Percentiles rank a stretch among this genome's conserved stretches.
These are phyloP conservation scores for Galeopterus variegatus DNA, from an alignment of 2,113 vertebrate species.

Conservation along the genomic window DNA sequence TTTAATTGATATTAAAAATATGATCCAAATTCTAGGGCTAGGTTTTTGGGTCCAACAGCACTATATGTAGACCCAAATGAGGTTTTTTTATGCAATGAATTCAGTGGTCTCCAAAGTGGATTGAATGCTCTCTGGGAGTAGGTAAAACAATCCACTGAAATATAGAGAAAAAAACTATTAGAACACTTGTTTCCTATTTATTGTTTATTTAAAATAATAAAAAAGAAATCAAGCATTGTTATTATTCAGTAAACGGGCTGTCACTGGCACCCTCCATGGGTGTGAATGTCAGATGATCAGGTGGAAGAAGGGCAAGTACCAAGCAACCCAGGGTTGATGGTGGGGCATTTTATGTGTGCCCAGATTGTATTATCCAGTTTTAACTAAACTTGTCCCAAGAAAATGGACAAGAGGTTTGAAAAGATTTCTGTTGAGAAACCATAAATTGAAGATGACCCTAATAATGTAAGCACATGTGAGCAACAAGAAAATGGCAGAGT, in stretches of 20 bases:
- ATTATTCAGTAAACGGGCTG: constrained; percentile 45
- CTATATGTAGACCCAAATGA: neutral
- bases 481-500: constrained; percentile 16
- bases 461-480: neutral
- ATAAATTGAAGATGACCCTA: constrained; percentile 57
- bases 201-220: constrained; percentile 54
- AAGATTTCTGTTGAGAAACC: constrained; percentile 32
- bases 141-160: constrained; percentile 38
- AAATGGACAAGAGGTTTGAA: constrained; percentile 34
- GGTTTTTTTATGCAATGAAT: neutral
- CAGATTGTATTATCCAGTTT: constrained; percentile 5
- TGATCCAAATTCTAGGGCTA: constrained; percentile 18
- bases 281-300: constrained; percentile 1
- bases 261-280: fast-evolving
- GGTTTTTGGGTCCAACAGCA: constrained; percentile 31
- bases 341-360: neutral
- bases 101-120: neutral
- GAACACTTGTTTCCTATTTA: constrained; percentile 39
- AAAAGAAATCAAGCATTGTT: neutral
- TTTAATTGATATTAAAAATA: constrained; percentile 24
- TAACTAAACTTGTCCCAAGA: constrained; percentile 9
- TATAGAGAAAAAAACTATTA: constrained; percentile 28
- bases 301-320: neutral
- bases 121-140: neutral
- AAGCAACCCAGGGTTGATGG: neutral